Evolutionary conservation across 2,797 vertebrate species (phyloP).

Genomic region (Eurystomus glaucurus): DNA sequence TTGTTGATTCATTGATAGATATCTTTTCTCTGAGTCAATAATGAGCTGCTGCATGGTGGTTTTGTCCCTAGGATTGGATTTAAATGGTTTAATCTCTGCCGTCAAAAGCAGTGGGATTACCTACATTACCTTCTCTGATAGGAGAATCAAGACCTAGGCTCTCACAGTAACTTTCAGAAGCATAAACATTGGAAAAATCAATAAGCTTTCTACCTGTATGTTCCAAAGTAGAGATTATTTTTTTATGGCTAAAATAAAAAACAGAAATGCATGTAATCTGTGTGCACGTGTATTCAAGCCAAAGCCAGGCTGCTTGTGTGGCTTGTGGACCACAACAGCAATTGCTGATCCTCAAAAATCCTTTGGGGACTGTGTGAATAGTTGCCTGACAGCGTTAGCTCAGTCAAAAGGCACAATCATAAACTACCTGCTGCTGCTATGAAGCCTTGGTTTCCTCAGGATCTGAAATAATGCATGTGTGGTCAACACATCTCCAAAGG

Average conservation of each 20-base stretch:
- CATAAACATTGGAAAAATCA: not conserved
- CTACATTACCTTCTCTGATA: not conserved
- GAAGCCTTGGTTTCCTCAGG: not conserved
- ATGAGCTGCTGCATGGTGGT: not conserved
- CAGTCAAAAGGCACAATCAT: not conserved
- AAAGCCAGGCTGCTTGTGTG: not conserved
- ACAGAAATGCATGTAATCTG: accelerated
- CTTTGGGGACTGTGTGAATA: not conserved
- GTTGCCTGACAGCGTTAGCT: not conserved
- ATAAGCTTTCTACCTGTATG: not conserved
- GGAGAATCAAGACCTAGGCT: not conserved
- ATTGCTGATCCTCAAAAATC: not conserved
- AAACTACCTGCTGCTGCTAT: not conserved
- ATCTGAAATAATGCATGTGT: not conserved
- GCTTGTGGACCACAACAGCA: not conserved
- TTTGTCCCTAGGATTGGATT: not conserved
- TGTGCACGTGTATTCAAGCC: not conserved
- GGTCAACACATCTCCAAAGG: not conserved
- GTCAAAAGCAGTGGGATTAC: not conserved
- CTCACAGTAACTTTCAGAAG: not conserved
- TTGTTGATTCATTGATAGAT: not conserved
- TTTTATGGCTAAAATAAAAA: not conserved
- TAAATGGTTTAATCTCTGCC: not conserved
- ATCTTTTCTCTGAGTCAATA: not conserved
- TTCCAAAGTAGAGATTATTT: not conserved